phyloP scores from a whole-genome alignment of 2,113 vertebrate species.

The Chunga burmeisteri region DNA sequence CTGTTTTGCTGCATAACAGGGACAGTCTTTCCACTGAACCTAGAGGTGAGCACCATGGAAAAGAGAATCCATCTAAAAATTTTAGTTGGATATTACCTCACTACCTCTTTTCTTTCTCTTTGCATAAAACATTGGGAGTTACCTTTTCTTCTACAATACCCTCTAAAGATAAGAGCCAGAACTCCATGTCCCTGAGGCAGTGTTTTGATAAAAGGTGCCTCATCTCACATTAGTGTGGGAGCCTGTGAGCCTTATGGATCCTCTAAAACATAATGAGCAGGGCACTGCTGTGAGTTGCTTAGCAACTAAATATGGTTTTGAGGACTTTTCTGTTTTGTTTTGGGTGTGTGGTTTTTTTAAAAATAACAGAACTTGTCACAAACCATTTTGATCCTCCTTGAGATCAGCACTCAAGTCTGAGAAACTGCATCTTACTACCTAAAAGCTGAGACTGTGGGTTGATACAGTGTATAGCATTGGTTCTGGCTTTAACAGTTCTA shows the following conservation, averaged over 20 bases:
- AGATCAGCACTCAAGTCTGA: neutral
- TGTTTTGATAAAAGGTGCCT: neutral
- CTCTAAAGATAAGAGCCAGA: neutral
- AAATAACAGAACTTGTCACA: slow-evolving; percentile 6
- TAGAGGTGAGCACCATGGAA: neutral
- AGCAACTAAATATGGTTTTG: slow-evolving; percentile 19
- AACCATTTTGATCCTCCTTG: neutral
- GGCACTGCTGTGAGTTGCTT: neutral
- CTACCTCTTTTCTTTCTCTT: neutral
- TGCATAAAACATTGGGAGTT: neutral
- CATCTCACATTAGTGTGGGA: neutral
- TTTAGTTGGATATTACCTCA: neutral
- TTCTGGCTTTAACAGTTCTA: neutral
- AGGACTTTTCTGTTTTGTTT: neutral
- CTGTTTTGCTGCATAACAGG: neutral
- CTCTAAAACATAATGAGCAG: neutral
- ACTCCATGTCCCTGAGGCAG: neutral
- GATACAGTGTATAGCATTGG: neutral
- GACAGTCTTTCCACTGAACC: neutral
- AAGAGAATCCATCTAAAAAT: neutral
- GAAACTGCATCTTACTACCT: neutral
- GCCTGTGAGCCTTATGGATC: neutral
- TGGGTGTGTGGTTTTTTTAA: neutral
- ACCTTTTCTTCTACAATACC: neutral
- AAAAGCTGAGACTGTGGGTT: neutral